Conservation (phyloP, 2,113 vertebrate species). For the Nerophis lumbriciformis region DNA sequence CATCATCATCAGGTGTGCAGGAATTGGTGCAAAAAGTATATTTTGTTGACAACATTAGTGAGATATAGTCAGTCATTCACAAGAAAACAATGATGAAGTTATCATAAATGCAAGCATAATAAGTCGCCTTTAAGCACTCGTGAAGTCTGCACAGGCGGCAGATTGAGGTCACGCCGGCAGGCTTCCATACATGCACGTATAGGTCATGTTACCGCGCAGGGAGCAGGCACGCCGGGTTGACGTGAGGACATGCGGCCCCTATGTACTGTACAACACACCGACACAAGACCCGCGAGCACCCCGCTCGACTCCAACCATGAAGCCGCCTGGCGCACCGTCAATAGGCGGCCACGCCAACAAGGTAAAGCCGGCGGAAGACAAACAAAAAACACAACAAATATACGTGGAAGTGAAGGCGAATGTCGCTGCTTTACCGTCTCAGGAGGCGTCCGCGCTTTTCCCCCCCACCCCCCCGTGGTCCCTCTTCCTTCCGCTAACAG, state of each 20-base stretch:
- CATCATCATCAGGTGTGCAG: too few relatives aligned
- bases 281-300: slow-evolving; percentile 11
- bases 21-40: too few relatives aligned
- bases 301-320: neutral
- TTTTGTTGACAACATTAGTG: neutral
- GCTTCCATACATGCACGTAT: neutral
- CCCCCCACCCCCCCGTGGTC: neutral
- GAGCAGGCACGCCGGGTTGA: slow-evolving; percentile 44
- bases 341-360: slow-evolving; percentile 3
- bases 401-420: slow-evolving; percentile 1
- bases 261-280: neutral
- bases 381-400: neutral
- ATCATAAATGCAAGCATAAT: neutral
- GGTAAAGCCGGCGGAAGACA: neutral
- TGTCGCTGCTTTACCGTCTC: slow-evolving; percentile 2
- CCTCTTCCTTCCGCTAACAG: slow-evolving; percentile 27
- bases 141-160: neutral
- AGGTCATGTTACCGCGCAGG: slow-evolving; percentile 3
- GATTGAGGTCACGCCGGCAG: neutral
- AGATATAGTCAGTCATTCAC: neutral
- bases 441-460: slow-evolving; percentile 6
- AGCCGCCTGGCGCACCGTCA: slow-evolving; percentile 7
- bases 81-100: too few relatives aligned
- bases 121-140: neutral
- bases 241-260: slow-evolving; percentile 52